These are phyloP conservation scores for Crenuchus spilurus DNA, from an alignment of 2,797 vertebrate species.

Conservation along the genomic window DNA sequence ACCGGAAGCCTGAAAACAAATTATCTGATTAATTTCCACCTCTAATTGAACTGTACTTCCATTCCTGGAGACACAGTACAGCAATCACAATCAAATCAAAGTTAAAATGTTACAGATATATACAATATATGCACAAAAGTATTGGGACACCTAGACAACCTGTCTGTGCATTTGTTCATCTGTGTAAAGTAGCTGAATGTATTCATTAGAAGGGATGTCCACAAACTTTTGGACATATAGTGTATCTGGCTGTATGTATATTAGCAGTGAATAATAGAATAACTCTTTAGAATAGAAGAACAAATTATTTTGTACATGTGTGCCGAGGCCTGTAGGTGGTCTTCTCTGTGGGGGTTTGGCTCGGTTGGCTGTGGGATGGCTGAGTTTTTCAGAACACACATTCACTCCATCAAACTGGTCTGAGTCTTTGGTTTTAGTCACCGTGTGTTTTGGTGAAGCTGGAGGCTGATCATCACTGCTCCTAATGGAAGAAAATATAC, in stretches of 20 bases:
- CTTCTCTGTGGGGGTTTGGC: slow-evolving; percentile 82
- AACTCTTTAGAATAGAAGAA: too few relatives aligned
- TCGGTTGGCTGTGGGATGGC: slow-evolving; percentile 81
- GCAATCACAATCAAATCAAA: too few relatives aligned
- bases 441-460: slow-evolving; percentile 56
- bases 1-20: slow-evolving; percentile 51
- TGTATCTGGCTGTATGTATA: too few relatives aligned
- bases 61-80: background rate
- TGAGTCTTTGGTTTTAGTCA: slow-evolving; percentile 56
- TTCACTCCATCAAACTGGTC: slow-evolving; percentile 71
- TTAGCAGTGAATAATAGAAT: too few relatives aligned
- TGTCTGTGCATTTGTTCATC: too few relatives aligned
- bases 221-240: too few relatives aligned
- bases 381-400: slow-evolving; percentile 75
- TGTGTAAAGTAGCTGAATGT: too few relatives aligned
- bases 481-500: slow-evolving; percentile 52
- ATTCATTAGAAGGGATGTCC: too few relatives aligned
- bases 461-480: slow-evolving; percentile 63
- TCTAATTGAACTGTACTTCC: background rate
- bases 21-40: too few relatives aligned
- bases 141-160: too few relatives aligned
- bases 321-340: slow-evolving; percentile 68
- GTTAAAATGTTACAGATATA: too few relatives aligned
- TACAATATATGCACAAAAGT: too few relatives aligned
- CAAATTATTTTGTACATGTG: slow-evolving; percentile 59